Conservation (phyloP, 2,797 vertebrate genomes). For the Manis pentadactyla region DNA sequence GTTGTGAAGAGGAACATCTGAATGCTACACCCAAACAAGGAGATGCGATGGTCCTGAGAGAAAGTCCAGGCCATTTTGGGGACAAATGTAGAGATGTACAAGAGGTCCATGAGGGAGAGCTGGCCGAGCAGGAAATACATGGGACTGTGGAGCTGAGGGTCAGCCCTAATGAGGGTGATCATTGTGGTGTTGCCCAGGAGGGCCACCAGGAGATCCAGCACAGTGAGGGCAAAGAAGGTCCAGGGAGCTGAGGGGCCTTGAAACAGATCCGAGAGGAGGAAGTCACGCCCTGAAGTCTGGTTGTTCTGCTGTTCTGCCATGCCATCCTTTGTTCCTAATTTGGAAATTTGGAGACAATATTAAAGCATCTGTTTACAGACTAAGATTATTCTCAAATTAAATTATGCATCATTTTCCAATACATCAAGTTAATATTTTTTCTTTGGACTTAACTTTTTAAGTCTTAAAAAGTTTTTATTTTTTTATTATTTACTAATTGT, state of each 20-base stretch:
- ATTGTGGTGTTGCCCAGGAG: neutral
- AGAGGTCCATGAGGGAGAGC: neutral
- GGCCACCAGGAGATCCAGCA: neutral
- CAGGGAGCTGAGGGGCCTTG: neutral
- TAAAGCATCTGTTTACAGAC: too few species aligned
- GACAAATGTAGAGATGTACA: neutral
- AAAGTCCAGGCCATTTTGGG: neutral
- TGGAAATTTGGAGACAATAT: neutral
- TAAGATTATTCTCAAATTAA: neutral
- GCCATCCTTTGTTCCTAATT: neutral
- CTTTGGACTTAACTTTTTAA: too few species aligned
- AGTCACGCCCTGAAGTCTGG: neutral
- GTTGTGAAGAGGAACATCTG: neutral
- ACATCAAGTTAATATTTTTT: neutral
- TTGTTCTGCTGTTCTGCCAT: neutral
- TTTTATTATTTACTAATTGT: too few species aligned
- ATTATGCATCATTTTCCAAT: neutral
- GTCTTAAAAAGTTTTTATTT: too few species aligned
- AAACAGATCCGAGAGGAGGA: neutral
- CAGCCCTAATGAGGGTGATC: neutral
- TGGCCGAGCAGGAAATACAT: neutral
- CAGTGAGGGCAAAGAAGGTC: neutral
- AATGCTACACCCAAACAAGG: neutral
- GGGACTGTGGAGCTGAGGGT: neutral
- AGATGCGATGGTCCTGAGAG: neutral